Percentiles rank a stretch among this genome's conserved stretches.
These are phyloP conservation scores for Hoplostethus atlanticus DNA, from an alignment of 2,797 vertebrate genomes.

Conservation along the genomic window DNA sequence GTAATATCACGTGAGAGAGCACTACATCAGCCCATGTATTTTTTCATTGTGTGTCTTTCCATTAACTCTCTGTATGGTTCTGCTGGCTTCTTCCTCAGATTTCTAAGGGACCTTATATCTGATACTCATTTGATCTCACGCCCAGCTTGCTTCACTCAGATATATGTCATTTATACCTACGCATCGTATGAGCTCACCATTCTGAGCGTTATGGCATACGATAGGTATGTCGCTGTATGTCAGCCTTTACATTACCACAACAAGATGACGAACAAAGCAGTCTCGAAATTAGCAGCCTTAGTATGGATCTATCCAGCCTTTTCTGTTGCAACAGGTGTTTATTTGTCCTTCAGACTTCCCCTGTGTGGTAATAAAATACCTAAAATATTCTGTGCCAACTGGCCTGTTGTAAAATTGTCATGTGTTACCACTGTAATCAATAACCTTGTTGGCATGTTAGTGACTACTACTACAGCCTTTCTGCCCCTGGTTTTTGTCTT, in stretches of 20 bases:
- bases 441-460: slow-evolving; percentile 61
- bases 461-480: slow-evolving; percentile 40
- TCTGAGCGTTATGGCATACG: slow-evolving; percentile 70
- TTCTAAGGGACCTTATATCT: slow-evolving; percentile 65
- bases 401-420: slow-evolving; percentile 66
- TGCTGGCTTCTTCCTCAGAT: slow-evolving; percentile 64
- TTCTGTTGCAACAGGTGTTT: slow-evolving; percentile 40
- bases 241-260: slow-evolving; percentile 69
- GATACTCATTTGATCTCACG: slow-evolving; percentile 61
- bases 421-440: slow-evolving; percentile 56
- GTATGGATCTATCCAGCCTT: slow-evolving; percentile 52
- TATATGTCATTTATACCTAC: slow-evolving; percentile 69
- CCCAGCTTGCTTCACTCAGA: slow-evolving; percentile 61
- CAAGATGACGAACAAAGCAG: slow-evolving; percentile 46
- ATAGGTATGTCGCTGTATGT: slow-evolving; percentile 68
- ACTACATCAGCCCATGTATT: slow-evolving; percentile 71
- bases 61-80: slow-evolving; percentile 73
- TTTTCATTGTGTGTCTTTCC: slow-evolving; percentile 68
- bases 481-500: slow-evolving; percentile 67
- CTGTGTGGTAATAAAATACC: slow-evolving; percentile 66
- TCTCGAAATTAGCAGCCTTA: slow-evolving; percentile 30
- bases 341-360: slow-evolving; percentile 54
- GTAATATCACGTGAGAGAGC: slow-evolving; percentile 51
- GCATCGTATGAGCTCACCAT: slow-evolving; percentile 67
- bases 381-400: slow-evolving; percentile 67